Conservation (phyloP, 2,888 invertebrate species). For the Trachelus iudaicus region DNA sequence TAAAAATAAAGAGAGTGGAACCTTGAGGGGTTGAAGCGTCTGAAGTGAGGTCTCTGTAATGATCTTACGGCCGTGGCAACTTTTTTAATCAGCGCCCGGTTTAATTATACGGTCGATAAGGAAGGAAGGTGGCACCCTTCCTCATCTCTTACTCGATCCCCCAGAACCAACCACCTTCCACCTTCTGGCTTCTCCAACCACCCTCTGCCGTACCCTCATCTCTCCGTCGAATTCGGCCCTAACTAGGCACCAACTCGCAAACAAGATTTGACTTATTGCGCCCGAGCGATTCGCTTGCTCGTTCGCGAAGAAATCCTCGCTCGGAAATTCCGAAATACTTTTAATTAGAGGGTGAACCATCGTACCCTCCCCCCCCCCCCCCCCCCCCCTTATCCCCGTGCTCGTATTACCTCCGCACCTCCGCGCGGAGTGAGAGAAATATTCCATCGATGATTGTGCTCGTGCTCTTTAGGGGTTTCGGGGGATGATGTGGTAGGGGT, state of each 20-base stretch:
- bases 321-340: slow-evolving; percentile 15
- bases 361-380: neutral
- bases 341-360: slow-evolving; percentile 21
- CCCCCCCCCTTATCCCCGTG: neutral
- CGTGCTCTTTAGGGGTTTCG: slow-evolving; percentile 20
- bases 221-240: slow-evolving; percentile 33
- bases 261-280: slow-evolving; percentile 64
- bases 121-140: slow-evolving; percentile 53
- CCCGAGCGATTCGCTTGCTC: slow-evolving; percentile 47
- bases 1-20: slow-evolving; percentile 18
- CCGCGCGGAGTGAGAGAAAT: neutral
- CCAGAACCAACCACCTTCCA: slow-evolving; percentile 32
- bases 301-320: neutral
- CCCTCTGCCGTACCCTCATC: neutral
- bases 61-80: slow-evolving; percentile 63
- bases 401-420: neutral
- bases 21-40: slow-evolving; percentile 24
- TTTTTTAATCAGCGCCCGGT: slow-evolving; percentile 65
- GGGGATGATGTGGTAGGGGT: neutral
- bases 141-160: slow-evolving; percentile 24
- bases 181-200: slow-evolving; percentile 24
- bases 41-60: slow-evolving; percentile 52
- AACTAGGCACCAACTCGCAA: slow-evolving; percentile 58
- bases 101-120: slow-evolving; percentile 65
- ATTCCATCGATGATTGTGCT: slow-evolving; percentile 17